Percentiles rank a stretch among this genome's conserved stretches.
Evolutionary conservation across 2,113 vertebrate species (phyloP).

Genomic region (Aplodontia rufa): DNA sequence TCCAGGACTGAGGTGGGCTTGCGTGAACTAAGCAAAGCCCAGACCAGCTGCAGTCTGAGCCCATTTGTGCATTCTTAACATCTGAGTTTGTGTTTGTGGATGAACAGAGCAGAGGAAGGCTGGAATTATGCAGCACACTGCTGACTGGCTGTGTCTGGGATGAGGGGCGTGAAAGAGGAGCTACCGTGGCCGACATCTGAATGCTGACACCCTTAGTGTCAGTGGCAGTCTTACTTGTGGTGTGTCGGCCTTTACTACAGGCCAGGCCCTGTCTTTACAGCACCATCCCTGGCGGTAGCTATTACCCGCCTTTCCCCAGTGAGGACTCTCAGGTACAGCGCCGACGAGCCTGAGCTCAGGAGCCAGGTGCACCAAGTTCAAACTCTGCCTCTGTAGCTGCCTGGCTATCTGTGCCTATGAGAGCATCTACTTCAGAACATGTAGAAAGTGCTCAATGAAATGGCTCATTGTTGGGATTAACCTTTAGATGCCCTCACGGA

Average conservation of each 20-base stretch:
- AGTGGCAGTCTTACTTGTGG: background rate
- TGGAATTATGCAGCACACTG: background rate
- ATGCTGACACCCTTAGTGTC: too few species aligned
- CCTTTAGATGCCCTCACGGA: background rate
- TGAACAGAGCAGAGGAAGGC: background rate
- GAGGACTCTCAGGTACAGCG: background rate
- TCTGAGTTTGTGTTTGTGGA: background rate
- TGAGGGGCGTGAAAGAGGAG: accelerated
- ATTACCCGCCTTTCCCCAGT: background rate
- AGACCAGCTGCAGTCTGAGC: too few species aligned
- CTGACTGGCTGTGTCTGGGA: accelerated
- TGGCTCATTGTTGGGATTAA: accelerated
- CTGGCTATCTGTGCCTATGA: background rate
- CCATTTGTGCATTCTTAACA: background rate
- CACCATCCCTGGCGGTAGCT: background rate
- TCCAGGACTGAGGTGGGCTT: accelerated
- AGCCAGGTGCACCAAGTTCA: background rate
- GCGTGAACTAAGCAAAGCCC: background rate
- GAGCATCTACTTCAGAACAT: background rate
- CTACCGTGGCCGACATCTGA: background rate
- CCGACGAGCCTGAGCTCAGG: background rate
- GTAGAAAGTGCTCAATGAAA: background rate
- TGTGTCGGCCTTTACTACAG: accelerated
- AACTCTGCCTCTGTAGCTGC: background rate
- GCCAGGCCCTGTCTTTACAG: background rate